Evolutionary conservation across 2,113 vertebrate species (phyloP).

Genomic region (Melanerpes formicivorus): DNA sequence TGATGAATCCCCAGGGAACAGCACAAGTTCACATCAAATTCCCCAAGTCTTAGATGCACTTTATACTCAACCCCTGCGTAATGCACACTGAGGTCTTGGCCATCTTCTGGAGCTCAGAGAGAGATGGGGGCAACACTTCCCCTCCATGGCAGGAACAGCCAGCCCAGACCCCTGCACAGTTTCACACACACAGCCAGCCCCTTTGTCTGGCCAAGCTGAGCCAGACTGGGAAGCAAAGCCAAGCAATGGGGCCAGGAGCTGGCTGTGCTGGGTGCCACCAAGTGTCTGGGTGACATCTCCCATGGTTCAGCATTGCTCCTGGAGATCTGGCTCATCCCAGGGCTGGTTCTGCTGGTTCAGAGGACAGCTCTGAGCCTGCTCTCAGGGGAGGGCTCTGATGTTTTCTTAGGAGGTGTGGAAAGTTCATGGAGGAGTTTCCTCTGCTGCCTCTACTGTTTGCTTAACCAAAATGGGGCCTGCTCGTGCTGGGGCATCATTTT

Average conservation of each 20-base stretch:
- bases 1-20: background rate
- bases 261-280: background rate
- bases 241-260: background rate
- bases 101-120: background rate
- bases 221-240: background rate
- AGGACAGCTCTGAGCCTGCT: background rate
- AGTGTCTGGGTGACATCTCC: background rate
- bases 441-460: background rate
- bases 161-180: background rate
- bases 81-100: background rate
- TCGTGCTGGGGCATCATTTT: background rate
- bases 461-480: constrained; percentile 34
- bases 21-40: background rate
- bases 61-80: background rate
- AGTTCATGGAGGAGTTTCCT: background rate
- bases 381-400: background rate
- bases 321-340: background rate
- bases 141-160: background rate
- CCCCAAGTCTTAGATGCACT: background rate
- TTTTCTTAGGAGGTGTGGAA: constrained; percentile 47
- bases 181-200: background rate
- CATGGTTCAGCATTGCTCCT: fast-evolving
- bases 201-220: background rate
- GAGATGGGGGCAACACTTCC: background rate
- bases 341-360: background rate